A percentile compares a stretch with the other conserved stretches of the same genome.
These are phyloP conservation scores for Archocentrus centrarchus DNA, from an alignment of 2,113 vertebrate species.

Conservation along the genomic window DNA sequence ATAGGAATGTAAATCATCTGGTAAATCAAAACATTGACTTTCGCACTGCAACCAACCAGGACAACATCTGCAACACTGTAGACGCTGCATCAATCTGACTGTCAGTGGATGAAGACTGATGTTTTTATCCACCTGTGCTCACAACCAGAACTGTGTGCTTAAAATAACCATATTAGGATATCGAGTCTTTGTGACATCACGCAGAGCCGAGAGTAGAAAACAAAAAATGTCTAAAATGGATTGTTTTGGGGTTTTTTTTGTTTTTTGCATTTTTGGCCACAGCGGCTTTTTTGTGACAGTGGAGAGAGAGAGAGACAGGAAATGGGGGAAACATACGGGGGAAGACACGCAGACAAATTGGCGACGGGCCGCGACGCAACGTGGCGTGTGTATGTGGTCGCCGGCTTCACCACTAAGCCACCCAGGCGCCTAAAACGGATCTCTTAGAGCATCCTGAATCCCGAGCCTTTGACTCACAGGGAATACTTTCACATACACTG, in stretches of 20 bases:
- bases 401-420: too few species aligned
- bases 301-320: too few species aligned
- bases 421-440: too few species aligned
- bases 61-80: accelerated
- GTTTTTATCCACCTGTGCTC: accelerated
- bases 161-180: background rate
- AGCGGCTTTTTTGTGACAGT: too few species aligned
- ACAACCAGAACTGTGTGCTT: background rate
- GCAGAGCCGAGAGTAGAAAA: background rate
- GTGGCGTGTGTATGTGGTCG: too few species aligned
- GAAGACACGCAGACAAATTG: too few species aligned
- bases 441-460: background rate
- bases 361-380: too few species aligned
- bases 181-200: background rate
- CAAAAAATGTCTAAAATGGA: background rate
- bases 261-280: too few species aligned
- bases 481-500: background rate
- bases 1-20: background rate
- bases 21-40: background rate
- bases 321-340: too few species aligned
- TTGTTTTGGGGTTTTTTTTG: too few species aligned
- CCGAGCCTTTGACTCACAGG: background rate
- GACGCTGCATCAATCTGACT: background rate
- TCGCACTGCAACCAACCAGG: accelerated
- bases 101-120: background rate